Conservation (phyloP, 2,888 invertebrate species). For the Synergus japonicus region DNA sequence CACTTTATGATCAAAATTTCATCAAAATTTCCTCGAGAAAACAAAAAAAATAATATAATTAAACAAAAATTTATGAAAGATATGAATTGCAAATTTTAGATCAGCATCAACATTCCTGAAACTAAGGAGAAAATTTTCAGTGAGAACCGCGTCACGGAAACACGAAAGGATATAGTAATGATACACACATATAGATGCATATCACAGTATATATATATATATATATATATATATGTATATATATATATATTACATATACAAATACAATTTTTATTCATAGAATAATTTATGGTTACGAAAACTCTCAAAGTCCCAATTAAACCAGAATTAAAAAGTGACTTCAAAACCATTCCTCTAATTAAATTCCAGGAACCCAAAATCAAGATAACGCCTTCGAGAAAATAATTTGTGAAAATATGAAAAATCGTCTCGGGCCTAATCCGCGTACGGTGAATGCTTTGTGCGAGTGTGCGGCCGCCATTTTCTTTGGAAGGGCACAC, state of each 20-base stretch:
- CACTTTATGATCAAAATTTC: background rate
- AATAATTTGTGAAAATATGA: slow-evolving; percentile 19
- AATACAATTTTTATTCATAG: slow-evolving; percentile 38
- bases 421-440: slow-evolving; percentile 37
- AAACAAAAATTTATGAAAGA: background rate
- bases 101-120: background rate
- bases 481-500: slow-evolving; percentile 72
- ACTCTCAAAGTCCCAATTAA: background rate
- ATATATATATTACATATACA: slow-evolving; percentile 20
- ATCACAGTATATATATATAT: slow-evolving; percentile 8
- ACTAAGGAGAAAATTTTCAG: background rate
- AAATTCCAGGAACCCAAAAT: slow-evolving; percentile 2
- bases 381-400: slow-evolving; percentile 11
- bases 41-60: background rate
- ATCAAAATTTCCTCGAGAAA: background rate
- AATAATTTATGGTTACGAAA: slow-evolving; percentile 28
- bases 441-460: slow-evolving; percentile 60
- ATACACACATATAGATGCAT: background rate
- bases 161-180: slow-evolving; percentile 27
- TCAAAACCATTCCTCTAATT: background rate
- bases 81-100: background rate
- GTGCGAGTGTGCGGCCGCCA: slow-evolving; percentile 71
- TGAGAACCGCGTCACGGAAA: slow-evolving; percentile 8
- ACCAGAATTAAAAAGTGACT: background rate
- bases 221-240: background rate